phyloP scores from a whole-genome alignment of 2,113 vertebrate species.

The Ascaphus truei region DNA sequence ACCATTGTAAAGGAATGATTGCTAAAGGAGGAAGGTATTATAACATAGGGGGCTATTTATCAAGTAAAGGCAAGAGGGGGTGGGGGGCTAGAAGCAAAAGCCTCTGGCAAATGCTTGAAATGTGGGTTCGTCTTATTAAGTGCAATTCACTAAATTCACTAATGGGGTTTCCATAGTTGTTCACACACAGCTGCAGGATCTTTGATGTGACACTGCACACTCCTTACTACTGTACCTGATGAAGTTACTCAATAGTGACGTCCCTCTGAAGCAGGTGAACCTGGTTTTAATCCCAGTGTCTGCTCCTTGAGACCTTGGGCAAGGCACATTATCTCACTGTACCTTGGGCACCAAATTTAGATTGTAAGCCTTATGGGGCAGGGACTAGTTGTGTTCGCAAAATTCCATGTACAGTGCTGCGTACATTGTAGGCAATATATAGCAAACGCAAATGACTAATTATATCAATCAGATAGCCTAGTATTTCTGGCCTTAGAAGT shows the following conservation, averaged over 20 bases:
- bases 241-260: background rate
- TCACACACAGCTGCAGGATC: background rate
- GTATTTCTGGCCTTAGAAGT: background rate
- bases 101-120: constrained; percentile 1
- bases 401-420: background rate
- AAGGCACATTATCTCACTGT: too few species aligned
- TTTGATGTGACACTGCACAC: background rate
- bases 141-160: background rate
- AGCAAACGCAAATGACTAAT: background rate
- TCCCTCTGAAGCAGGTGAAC: too few species aligned
- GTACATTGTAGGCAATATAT: too few species aligned
- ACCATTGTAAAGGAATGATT: constrained; percentile 23
- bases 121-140: background rate
- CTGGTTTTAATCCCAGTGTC: background rate
- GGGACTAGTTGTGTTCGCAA: too few species aligned
- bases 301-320: background rate
- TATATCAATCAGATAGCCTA: background rate
- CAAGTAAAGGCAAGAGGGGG: background rate
- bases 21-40: constrained; percentile 10
- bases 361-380: too few species aligned
- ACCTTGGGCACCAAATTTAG: too few species aligned
- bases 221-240: background rate
- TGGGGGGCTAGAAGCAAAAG: background rate
- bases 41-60: constrained; percentile 13
- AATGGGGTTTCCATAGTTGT: background rate